phyloP scores from a whole-genome alignment of 2,113 vertebrate genomes.

The Saguinus imperator region DNA sequence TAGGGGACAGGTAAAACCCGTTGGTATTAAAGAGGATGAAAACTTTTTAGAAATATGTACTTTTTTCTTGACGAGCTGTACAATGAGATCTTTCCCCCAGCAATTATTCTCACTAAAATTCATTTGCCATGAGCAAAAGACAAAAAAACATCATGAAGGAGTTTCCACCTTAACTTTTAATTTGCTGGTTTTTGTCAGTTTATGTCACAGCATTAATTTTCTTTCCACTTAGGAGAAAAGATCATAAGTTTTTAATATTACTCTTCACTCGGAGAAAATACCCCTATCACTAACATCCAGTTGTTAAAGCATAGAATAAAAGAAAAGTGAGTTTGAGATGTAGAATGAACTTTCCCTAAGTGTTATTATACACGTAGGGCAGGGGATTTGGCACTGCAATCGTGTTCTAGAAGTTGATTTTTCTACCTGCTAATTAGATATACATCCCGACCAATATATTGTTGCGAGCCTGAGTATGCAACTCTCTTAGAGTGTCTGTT shows the following conservation, averaged over 20 bases:
- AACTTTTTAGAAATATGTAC: not conserved
- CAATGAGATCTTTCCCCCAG: not conserved
- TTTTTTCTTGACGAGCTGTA: slow-evolving; percentile 34
- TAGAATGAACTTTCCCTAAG: slow-evolving; percentile 10
- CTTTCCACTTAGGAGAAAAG: slow-evolving; percentile 23
- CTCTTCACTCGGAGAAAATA: slow-evolving; percentile 52
- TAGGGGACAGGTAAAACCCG: not conserved
- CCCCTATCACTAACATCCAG: not conserved
- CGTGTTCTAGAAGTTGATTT: not conserved
- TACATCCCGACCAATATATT: not conserved
- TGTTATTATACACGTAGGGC: not conserved
- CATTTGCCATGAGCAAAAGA: slow-evolving; percentile 34
- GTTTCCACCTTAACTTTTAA: slow-evolving; percentile 33
- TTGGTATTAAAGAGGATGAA: not conserved
- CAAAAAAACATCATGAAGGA: slow-evolving; percentile 14
- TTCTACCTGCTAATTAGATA: not conserved
- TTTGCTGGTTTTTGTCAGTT: slow-evolving; percentile 62
- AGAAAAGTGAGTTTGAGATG: slow-evolving; percentile 48
- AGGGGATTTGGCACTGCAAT: too few relatives aligned
- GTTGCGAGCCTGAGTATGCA: slow-evolving; percentile 3
- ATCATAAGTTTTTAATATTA: slow-evolving; percentile 65
- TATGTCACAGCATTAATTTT: slow-evolving; percentile 65
- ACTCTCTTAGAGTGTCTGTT: not conserved
- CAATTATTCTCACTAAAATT: not conserved
- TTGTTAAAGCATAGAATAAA: slow-evolving; percentile 53